Conservation (phyloP, 2,113 vertebrate species). For the rabbit (Oryctolagus cuniculus) region mOryCun1.1 NC_091432.1:4943001-4943500, state of each 20-base stretch:
- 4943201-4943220: constrained; percentile 95
- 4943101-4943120: not conserved
- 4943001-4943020: not conserved
- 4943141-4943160: accelerated
- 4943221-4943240: constrained; percentile 95
- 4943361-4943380: constrained; percentile 98
- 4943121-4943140: no score
- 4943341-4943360: constrained; percentile 96
- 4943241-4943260: constrained; percentile 96
- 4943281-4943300: constrained; percentile 91
- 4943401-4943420: constrained; percentile 94
- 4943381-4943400: constrained; percentile 96
- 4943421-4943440: constrained; percentile 89
- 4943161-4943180: constrained; percentile 86
- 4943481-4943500: constrained; percentile 94
- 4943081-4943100: no score
- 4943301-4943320: constrained; percentile 90
- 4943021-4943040: not conserved
- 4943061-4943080: no score
- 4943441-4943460: constrained; percentile 95
- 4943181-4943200: constrained; percentile 94
- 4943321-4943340: constrained; percentile 96
- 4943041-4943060: not conserved
- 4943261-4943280: constrained; percentile 98
- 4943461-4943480: constrained; percentile 95